Conservation (phyloP, 2,888 invertebrate species). For the Pyrocoelia pectoralis region DNA sequence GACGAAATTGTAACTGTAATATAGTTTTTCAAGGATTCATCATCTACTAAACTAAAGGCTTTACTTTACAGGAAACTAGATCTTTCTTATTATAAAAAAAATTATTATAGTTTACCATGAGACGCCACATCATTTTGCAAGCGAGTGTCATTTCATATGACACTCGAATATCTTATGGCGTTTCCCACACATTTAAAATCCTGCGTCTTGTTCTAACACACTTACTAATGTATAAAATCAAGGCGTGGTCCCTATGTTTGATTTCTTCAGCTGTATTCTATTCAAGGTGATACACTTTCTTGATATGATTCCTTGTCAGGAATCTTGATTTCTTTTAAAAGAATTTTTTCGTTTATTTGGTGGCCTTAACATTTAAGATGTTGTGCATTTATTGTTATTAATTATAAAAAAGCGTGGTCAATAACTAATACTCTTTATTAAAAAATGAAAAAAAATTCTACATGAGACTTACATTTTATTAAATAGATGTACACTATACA, state of each 20-base stretch:
- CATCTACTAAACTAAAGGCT: constrained; percentile 11
- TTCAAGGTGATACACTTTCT: constrained; percentile 54
- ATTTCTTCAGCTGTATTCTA: constrained; percentile 17
- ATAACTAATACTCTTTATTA: constrained; percentile 25
- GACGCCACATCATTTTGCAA: constrained; percentile 42
- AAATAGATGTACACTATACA: constrained; percentile 22
- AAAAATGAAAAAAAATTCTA: constrained; percentile 26
- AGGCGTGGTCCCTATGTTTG: constrained; percentile 43
- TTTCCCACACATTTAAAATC: constrained; percentile 26
- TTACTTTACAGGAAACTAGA: constrained; percentile 18
- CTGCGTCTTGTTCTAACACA: constrained; percentile 28
- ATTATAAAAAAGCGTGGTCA: constrained; percentile 8
- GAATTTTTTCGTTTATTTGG: constrained; percentile 45
- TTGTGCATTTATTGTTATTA: too few relatives aligned
- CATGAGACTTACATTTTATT: constrained; percentile 22
- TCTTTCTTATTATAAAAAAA: background rate
- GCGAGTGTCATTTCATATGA: constrained; percentile 39
- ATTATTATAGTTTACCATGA: constrained; percentile 37
- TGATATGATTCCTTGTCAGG: constrained; percentile 45
- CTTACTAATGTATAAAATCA: constrained; percentile 15
- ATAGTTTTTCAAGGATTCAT: constrained; percentile 27
- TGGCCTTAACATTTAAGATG: constrained; percentile 52
- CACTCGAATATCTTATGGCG: constrained; percentile 32
- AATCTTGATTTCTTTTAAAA: constrained; percentile 45
- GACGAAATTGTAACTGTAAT: constrained; percentile 18